Evolutionary conservation across 2,113 vertebrate genomes (phyloP).

Genomic region (Morone chrysops): DNA sequence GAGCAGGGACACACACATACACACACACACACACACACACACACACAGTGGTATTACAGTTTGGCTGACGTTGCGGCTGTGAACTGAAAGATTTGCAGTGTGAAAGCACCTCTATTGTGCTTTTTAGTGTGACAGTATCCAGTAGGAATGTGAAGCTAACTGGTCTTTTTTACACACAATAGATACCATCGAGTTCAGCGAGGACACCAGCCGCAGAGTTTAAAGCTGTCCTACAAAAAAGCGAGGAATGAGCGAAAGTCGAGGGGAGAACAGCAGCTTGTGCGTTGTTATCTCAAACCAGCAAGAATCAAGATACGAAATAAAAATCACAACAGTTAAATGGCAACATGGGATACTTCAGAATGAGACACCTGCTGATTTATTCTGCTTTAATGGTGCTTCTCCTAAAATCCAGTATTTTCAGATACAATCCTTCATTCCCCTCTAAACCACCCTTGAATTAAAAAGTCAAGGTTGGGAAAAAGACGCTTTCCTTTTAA

Average conservation of each 20-base stretch:
- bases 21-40: conserved; percentile 36
- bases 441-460: not conserved
- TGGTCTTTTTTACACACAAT: conserved; percentile 70
- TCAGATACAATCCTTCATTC: conserved; percentile 10
- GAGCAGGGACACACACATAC: conserved; percentile 16
- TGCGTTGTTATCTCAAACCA: conserved; percentile 40
- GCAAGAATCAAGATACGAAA: conserved; percentile 8
- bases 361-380: not conserved
- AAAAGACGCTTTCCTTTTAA: conserved; percentile 17
- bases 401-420: conserved; percentile 11
- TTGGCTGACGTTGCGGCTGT: conserved; percentile 78
- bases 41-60: conserved; percentile 69
- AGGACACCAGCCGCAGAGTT: conserved; percentile 62
- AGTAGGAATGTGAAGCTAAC: conserved; percentile 79
- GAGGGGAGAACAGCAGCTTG: not conserved
- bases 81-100: conserved; percentile 78
- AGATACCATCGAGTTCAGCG: conserved; percentile 69
- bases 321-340: conserved; percentile 6
- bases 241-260: not conserved
- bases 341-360: not conserved
- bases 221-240: conserved; percentile 58
- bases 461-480: conserved; percentile 20
- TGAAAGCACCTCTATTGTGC: conserved; percentile 79
- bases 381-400: not conserved
- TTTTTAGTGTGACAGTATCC: conserved; percentile 75